Base-by-base conservation (phyloP, 2,888 invertebrate species). In the Eudasyphora cyanicolor region DNA sequence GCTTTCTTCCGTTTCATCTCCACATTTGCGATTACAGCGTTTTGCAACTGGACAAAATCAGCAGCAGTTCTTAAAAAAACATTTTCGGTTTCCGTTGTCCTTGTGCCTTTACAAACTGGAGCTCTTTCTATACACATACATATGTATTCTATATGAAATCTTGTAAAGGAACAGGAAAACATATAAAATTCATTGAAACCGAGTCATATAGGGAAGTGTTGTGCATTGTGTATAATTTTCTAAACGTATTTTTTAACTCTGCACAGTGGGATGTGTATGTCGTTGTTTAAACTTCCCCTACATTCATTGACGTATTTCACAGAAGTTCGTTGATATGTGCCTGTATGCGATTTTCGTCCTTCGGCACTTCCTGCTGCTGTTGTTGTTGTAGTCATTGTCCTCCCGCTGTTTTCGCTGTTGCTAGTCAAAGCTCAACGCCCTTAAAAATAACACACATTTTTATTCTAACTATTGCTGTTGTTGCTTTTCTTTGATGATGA, bases 231-330 rank as follows among this genome's bases (percentile, higher is more conserved):
- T 38, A 57, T 45, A 71, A 35, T 45, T 79, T 82, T n/a, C n/a
- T n/a, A n/a, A n/a, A n/a, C n/a, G n/a, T n/a, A n/a, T 45, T 64
- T 14, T 73, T 51, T 77, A 73, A 64, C 76, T 73, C 49, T 77
- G 21, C 35, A 21, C 29, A 60, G 17, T 42, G 35, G 32, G 10
- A 75, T 45, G 17, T 38, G 17, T 35, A 51, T 78, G 57, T 54
- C 60, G 35, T 69, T 85, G n/a, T n/a, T n/a, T n/a, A n/a, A n/a
- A n/a, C 64, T 60, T 42, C 82, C 79, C 85, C 81, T 84, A 12
- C 38, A 32, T 85, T 84, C 77, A 79, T 80, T 78, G 49, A 76
- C 27, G n/a, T n/a, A n/a, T 76, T 70, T 51, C 75, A 62, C 51
- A 62, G 38, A 67, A 57, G 57, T 27, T 57, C 19, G 6, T 69